Evolutionary conservation across 2,113 vertebrate genomes (phyloP).

Genomic region (Thermophis baileyi): DNA sequence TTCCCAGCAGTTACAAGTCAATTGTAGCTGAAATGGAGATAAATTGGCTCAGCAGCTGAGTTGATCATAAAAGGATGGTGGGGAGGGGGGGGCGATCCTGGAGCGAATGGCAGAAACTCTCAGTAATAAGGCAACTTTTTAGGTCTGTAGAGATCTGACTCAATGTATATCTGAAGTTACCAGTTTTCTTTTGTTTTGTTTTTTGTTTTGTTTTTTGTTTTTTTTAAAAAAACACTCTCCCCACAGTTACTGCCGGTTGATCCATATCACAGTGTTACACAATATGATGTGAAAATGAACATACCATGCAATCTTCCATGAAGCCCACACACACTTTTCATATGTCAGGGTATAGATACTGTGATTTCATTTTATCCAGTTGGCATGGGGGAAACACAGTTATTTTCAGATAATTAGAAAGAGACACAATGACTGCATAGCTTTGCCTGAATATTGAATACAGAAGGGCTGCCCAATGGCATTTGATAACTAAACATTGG

Average conservation of each 20-base stretch:
- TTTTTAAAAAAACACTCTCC: neutral
- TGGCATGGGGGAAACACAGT: neutral
- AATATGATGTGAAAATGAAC: neutral
- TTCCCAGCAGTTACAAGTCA: neutral
- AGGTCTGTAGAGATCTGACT: neutral
- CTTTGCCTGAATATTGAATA: neutral
- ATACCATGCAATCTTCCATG: neutral
- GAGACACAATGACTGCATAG: neutral
- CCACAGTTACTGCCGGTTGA: neutral
- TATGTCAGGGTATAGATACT: neutral
- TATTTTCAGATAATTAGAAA: neutral
- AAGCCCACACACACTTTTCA: neutral
- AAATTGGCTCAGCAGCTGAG: neutral
- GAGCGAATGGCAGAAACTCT: neutral
- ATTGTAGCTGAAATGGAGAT: neutral
- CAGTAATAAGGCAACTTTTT: neutral
- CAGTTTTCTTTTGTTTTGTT: neutral
- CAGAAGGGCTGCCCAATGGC: neutral
- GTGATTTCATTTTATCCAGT: neutral
- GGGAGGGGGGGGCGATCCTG: neutral
- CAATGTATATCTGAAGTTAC: neutral
- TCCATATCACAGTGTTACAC: neutral
- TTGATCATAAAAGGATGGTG: neutral
- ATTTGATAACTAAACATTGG: slow-evolving; percentile 7
- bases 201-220: too few relatives aligned